These are phyloP conservation scores for Drosophila persimilis DNA, from an alignment of 1,140 invertebrate species.

Conservation along the genomic window DNA sequence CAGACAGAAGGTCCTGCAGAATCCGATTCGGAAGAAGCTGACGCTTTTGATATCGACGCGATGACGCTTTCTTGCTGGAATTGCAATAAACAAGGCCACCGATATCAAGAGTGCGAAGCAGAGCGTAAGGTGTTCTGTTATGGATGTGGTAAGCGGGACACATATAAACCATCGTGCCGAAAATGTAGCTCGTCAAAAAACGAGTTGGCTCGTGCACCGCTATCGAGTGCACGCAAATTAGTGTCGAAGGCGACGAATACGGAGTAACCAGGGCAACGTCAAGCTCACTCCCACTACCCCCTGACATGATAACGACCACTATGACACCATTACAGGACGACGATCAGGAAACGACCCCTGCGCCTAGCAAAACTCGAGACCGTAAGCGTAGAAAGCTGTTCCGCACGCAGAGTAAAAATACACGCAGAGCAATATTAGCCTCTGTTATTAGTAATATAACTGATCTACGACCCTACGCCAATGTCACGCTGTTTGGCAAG, in stretches of 20 bases:
- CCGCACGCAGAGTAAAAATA: not conserved
- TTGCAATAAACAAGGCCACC: not conserved
- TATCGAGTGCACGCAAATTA: not conserved
- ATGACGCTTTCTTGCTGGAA: not conserved
- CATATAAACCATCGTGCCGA: no score
- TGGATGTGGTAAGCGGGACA: no score
- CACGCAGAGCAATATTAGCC: not conserved
- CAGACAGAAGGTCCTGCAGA: no score
- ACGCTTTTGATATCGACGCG: no score
- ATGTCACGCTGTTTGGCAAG: not conserved
- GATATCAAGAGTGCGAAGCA: not conserved
- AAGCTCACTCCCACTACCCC: not conserved
- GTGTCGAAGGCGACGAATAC: not conserved
- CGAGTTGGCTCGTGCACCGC: not conserved
- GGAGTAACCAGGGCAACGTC: not conserved
- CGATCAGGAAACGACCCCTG: not conserved
- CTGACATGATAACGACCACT: no score
- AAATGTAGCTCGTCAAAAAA: not conserved
- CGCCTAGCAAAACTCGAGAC: no score
- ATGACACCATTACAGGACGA: no score
- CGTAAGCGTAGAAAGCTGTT: no score
- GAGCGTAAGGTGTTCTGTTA: not conserved
- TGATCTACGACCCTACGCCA: not conserved
- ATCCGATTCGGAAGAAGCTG: no score
- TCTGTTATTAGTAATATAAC: not conserved